Percentiles rank a stretch among this genome's conserved stretches.
Evolutionary conservation across 2,888 invertebrate genomes (phyloP).

Genomic region (Pyrrhosoma nymphula): DNA sequence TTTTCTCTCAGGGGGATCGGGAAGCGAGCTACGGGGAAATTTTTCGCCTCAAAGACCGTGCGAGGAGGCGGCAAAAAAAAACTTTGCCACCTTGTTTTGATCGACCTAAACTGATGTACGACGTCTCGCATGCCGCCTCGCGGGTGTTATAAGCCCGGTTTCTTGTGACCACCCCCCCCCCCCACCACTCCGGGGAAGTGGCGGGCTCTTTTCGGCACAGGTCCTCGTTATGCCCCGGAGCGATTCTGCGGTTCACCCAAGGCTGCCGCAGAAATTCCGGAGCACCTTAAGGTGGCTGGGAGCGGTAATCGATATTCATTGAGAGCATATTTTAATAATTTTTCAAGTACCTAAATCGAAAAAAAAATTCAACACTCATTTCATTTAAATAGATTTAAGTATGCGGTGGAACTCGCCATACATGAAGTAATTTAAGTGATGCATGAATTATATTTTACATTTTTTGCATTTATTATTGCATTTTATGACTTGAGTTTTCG

Average conservation of each 20-base stretch:
- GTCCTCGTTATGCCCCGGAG: background rate
- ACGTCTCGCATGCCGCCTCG: background rate
- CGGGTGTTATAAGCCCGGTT: background rate
- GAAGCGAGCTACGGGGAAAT: background rate
- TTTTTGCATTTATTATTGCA: too few species aligned
- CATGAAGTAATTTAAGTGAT: too few species aligned
- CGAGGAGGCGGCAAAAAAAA: background rate
- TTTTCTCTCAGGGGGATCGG: background rate
- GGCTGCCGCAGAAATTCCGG: background rate
- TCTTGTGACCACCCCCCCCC: too few species aligned
- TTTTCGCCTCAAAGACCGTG: background rate
- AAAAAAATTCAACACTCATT: too few species aligned
- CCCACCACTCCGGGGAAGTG: too few species aligned
- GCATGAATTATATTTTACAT: too few species aligned
- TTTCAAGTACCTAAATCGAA: too few species aligned
- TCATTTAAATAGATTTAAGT: too few species aligned
- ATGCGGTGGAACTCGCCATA: too few species aligned
- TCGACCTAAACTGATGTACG: background rate
- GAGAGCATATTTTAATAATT: too few species aligned
- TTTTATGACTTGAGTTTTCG: too few species aligned
- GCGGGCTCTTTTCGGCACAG: background rate
- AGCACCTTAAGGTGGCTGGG: background rate
- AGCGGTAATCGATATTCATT: too few species aligned
- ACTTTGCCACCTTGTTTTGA: background rate
- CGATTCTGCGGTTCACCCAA: background rate